Evolutionary conservation across 2,797 vertebrate genomes (phyloP).

Genomic region (Lepus oiostolus): DNA sequence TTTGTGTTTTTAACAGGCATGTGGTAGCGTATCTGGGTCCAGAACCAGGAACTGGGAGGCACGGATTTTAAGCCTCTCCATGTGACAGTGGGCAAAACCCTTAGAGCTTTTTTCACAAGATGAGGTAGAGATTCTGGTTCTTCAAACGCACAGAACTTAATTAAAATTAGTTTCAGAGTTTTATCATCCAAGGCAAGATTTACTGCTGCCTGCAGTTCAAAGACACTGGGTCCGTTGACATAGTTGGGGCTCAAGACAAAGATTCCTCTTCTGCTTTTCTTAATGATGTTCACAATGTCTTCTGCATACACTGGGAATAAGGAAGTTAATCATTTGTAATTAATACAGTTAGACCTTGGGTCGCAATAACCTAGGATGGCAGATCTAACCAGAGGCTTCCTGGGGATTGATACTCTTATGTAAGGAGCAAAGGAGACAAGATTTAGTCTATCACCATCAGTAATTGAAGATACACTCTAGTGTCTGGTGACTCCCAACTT

Average conservation of each 20-base stretch:
- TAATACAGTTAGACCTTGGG: neutral
- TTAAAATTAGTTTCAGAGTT: constrained; percentile 90
- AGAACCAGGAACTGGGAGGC: constrained; percentile 89
- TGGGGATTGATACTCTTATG: neutral
- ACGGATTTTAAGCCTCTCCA: constrained; percentile 88
- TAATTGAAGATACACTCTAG: accelerated
- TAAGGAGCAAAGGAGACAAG: neutral
- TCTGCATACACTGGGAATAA: constrained; percentile 91
- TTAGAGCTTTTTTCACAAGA: constrained; percentile 91
- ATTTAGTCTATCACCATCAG: accelerated
- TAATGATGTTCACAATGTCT: constrained; percentile 91
- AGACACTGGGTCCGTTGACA: constrained; percentile 89
- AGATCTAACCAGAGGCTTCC: neutral
- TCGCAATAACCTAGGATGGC: neutral
- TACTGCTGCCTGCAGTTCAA: constrained; percentile 93
- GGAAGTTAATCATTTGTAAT: constrained; percentile 27
- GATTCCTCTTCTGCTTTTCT: constrained; percentile 92
- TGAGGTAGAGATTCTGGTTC: constrained; percentile 89
- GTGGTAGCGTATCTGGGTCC: constrained; percentile 90
- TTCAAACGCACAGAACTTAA: constrained; percentile 89
- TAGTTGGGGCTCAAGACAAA: constrained; percentile 93
- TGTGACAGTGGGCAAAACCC: constrained; percentile 90
- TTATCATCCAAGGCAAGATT: constrained; percentile 91
- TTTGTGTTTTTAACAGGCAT: constrained; percentile 88
- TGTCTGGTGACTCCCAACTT: neutral